Evolutionary conservation across 64 coral and sea anemone genomes (phyloP), one percentile per base, ranked within the genome.

Genomic region (Montipora efflorescens): DNA sequence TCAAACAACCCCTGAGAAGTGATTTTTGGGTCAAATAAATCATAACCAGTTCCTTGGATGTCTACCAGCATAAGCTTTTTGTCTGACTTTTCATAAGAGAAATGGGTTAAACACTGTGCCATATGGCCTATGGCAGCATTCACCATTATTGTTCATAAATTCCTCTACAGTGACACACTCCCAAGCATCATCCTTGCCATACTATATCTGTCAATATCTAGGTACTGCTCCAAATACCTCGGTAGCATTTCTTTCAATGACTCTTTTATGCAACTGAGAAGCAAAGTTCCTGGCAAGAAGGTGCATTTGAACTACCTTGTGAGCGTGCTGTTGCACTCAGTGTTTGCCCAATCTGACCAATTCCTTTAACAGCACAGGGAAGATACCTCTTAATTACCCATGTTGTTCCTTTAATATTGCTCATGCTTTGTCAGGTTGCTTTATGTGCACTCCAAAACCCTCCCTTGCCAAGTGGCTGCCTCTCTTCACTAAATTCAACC

Each of bases 301-400:
- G 71, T 96, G 94, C 77, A 81, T 81, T 19, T 95, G 94, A 43
- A 95, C 84, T 19, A 72, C 45, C 64, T 92, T 95, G 13, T 51
- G 83, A 52, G 90, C 92, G 68, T 92, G 94, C 68, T 88, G 43
- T 92, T 95, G 71, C 4, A 74, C 20, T 21, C 28, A 28, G 28
- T 28, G 71, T 81, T 53, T 88, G 83, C 11, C 21, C 48, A 79
- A 78, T 73, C 58, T 45, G 5, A 67, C 78, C 44, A 69, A 85
- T 93, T 74, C 71, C 92, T 70, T 93, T 87, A 7, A 67, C 87
- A 80, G 78, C 77, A 47, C 80, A 61, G 8, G 89, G 51, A 55
- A 93, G 59, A 69, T 93, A 93, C 66, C 59, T 93, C 23, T 93
- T 93, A 62, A 93, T 93, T 5, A 93, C 92, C 92, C 92, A 93